phyloP scores from a whole-genome alignment of 2,888 invertebrate genomes.

The Sinotaia quadrata region DNA sequence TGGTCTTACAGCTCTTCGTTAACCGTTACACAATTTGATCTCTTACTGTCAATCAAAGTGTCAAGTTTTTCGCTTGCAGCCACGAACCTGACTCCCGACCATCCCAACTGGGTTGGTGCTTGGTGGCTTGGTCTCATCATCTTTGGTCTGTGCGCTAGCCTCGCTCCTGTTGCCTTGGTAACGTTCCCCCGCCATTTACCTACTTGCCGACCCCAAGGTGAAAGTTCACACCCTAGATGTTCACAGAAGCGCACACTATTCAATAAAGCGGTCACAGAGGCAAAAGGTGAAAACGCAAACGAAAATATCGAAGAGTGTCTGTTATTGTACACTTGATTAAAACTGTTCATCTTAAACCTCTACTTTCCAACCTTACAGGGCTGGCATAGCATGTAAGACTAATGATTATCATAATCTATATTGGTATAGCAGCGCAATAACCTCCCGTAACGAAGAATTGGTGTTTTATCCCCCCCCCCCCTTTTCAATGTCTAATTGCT shows the following conservation, averaged over 20 bases:
- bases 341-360: too few relatives aligned
- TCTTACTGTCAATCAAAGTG: background rate
- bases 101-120: slow-evolving; percentile 54
- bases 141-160: slow-evolving; percentile 43
- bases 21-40: too few relatives aligned
- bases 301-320: too few relatives aligned
- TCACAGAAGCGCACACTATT: background rate
- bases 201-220: background rate
- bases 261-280: background rate
- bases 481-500: too few relatives aligned
- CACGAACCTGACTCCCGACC: slow-evolving; percentile 40
- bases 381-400: too few relatives aligned
- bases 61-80: slow-evolving; percentile 30
- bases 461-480: too few relatives aligned
- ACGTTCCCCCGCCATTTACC: slow-evolving; percentile 43
- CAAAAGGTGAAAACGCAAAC: background rate
- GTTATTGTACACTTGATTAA: too few relatives aligned
- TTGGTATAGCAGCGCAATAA: too few relatives aligned
- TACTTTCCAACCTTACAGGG: too few relatives aligned
- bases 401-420: too few relatives aligned
- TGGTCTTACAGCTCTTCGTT: background rate
- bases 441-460: too few relatives aligned
- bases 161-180: slow-evolving; percentile 42
- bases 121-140: slow-evolving; percentile 56
- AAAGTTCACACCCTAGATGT: background rate